A percentile compares a stretch with the other conserved stretches of the same genome.
phyloP scores from a whole-genome alignment of 2,113 vertebrate species.

The Sciurus niger region DNA sequence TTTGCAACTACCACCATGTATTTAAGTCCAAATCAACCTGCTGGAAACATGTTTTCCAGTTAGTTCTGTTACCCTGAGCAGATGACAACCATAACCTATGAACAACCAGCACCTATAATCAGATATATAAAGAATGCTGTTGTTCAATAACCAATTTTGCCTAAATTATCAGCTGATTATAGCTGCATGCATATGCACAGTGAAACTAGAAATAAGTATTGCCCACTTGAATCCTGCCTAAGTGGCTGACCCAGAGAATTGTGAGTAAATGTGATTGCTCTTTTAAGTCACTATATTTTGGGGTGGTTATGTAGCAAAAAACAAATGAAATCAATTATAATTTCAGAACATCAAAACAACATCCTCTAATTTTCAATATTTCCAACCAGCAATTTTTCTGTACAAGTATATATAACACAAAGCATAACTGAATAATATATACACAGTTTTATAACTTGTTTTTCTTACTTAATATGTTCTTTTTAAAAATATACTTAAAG shows the following conservation, averaged over 20 bases:
- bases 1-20: background rate
- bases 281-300: background rate
- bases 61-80: background rate
- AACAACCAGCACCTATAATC: background rate
- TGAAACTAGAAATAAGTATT: background rate
- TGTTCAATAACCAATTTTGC: background rate
- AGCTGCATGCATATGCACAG: background rate
- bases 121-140: background rate
- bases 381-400: background rate
- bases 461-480: background rate
- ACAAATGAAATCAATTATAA: background rate
- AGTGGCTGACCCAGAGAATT: background rate
- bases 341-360: background rate
- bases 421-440: background rate
- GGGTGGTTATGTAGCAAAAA: background rate
- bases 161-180: background rate
- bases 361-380: background rate
- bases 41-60: background rate
- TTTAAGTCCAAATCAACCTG: background rate
- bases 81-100: background rate
- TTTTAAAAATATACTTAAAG: constrained; percentile 36
- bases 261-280: background rate
- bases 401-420: background rate
- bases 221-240: background rate
- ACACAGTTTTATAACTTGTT: background rate